These are phyloP conservation scores for Chionis minor DNA, from an alignment of 2,113 vertebrate genomes.

Conservation along the genomic window DNA sequence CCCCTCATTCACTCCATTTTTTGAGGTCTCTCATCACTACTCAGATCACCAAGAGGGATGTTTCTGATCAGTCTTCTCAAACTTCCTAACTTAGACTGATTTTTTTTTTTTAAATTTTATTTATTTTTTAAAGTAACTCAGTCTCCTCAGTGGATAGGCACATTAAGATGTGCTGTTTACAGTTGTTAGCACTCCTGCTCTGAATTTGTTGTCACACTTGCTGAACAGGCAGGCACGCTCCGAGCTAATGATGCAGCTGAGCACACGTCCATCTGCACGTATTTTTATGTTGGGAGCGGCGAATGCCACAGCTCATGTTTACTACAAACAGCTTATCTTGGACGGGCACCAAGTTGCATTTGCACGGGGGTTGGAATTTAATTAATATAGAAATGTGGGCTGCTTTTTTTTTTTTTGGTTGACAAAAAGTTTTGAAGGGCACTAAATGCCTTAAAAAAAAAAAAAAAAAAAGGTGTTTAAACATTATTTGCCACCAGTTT, in stretches of 20 bases:
- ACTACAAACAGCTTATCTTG: not conserved
- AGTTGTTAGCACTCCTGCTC: not conserved
- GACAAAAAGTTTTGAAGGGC: not conserved
- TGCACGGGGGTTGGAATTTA: not conserved
- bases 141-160: not conserved
- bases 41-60: not conserved
- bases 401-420: not conserved
- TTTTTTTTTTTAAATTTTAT: not conserved
- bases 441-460: not conserved
- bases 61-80: not conserved
- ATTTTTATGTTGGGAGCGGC: not conserved
- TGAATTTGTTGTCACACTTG: not conserved
- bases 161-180: not conserved
- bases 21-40: not conserved
- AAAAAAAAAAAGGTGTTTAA: not conserved
- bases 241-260: not conserved
- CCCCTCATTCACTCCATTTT: rapidly evolving
- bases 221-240: not conserved
- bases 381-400: not conserved
- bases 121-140: not conserved
- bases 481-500: not conserved
- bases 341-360: not conserved
- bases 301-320: not conserved
- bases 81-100: not conserved
- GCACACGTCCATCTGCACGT: not conserved